phyloP scores from a whole-genome alignment of 2,113 vertebrate species.

The Crotalus horridus region DNA sequence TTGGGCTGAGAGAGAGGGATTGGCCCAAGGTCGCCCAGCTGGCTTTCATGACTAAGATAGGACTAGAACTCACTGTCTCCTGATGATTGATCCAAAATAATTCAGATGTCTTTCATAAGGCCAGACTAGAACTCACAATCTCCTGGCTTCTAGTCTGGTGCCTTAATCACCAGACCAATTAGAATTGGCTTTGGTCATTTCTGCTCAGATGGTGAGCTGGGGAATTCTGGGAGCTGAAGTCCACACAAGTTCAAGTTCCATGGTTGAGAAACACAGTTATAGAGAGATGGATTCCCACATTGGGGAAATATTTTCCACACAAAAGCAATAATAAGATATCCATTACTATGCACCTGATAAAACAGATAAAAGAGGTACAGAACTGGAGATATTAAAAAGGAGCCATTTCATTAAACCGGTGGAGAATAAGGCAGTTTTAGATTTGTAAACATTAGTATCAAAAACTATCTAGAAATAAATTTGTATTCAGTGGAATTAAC shows the following conservation, averaged over 20 bases:
- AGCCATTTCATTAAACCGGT: neutral
- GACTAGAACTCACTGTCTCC: neutral
- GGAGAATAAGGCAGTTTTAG: neutral
- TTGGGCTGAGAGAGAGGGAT: neutral
- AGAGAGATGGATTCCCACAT: neutral
- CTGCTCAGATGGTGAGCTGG: neutral
- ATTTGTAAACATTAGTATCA: neutral
- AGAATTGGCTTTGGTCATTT: neutral
- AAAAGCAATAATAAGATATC: neutral
- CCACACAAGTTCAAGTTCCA: neutral
- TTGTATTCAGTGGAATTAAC: neutral
- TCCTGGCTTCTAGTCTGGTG: neutral
- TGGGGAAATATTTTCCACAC: neutral
- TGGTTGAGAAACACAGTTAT: neutral
- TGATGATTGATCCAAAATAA: neutral
- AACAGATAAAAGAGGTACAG: neutral
- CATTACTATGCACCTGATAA: neutral
- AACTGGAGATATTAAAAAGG: neutral
- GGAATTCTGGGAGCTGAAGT: neutral
- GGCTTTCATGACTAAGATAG: neutral
- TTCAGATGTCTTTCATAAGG: too few species aligned
- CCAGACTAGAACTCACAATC: neutral
- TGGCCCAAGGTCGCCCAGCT: neutral
- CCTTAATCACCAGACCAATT: neutral
- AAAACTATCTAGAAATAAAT: neutral